Base-by-base conservation (phyloP, 2,113 vertebrate species). In the Cebus imitator region DNA sequence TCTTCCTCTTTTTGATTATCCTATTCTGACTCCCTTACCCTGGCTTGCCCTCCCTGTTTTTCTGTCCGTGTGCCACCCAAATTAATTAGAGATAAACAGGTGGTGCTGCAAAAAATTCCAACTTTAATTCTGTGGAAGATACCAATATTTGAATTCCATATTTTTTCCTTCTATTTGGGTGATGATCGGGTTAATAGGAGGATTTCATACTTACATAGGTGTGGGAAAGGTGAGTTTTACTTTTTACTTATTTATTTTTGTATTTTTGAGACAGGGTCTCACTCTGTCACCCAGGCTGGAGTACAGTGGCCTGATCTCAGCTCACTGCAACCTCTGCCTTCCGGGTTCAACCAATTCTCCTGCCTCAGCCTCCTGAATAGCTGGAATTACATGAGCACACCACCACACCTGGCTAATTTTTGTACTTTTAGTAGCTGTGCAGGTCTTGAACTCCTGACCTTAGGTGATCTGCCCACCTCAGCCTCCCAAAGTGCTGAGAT, bases 71-170 rank as follows among this genome's bases (percentile, higher is more conserved):
- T 12, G 25, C 61, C 6, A 52, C 35, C 21, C 4, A 0, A 23
- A 4, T 35, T 30, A 13, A 14, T 20, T 23, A 2, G 8, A 8
- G 37, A 32, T 64, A 8, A 8, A n/a, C 11, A 1, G 43, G 32
- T 43, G 0, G 4, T 7, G 18, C 6, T 21, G 30, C 6, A 3
- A 9, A 16, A 32, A 27, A 13, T 18, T 43, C 64, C 25, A 8
- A 1, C 8, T 58, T 25, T 12, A 32, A 16, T 21, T 55, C 4
- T 40, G 72, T 30, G 27, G 79, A 27, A 14, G 66, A 80, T 14
- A 16, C 43, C 45, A 3, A 4, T 18, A 11, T 52, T 35, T 11
- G 27, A 58, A 37, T 13, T 21, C 52, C 73, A 1, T 13, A 2
- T n/a, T 43, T n/a, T 64, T 61, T 25, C 13, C 43, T 40, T 52